These are phyloP conservation scores for Catostomus latipinnis DNA, from an alignment of 2,797 vertebrate genomes.

Conservation along the genomic window DNA sequence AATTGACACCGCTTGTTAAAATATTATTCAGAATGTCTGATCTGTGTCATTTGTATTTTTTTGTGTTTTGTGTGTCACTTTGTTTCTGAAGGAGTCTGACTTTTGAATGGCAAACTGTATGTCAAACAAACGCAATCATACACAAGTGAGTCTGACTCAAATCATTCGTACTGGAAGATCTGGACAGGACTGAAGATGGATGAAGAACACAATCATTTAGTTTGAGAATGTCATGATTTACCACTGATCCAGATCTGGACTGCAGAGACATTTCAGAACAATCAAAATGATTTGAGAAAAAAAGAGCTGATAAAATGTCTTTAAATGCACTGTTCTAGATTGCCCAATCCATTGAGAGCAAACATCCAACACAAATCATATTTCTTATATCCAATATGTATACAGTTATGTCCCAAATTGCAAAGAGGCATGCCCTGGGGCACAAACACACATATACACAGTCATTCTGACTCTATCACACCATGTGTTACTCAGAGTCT, in stretches of 20 bases:
- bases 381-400: not conserved
- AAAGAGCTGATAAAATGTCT: not conserved
- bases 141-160: constrained; percentile 3
- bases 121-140: not conserved
- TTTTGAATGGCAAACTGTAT: no score
- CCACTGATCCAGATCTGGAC: not conserved
- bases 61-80: no score
- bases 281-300: no score
- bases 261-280: not conserved
- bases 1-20: no score
- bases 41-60: no score
- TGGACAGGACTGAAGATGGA: not conserved
- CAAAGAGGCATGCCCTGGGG: not conserved
- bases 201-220: not conserved
- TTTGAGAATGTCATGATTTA: not conserved
- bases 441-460: constrained; percentile 25
- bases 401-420: not conserved
- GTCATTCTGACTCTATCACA: not conserved
- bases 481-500: constrained; percentile 8
- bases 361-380: not conserved
- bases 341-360: not conserved
- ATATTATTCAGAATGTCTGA: no score
- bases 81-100: no score
- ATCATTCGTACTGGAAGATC: not conserved
- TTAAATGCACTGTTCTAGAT: not conserved